Base-by-base conservation (phyloP, 2,797 vertebrate genomes). In the Hephaestus fuliginosus region DNA sequence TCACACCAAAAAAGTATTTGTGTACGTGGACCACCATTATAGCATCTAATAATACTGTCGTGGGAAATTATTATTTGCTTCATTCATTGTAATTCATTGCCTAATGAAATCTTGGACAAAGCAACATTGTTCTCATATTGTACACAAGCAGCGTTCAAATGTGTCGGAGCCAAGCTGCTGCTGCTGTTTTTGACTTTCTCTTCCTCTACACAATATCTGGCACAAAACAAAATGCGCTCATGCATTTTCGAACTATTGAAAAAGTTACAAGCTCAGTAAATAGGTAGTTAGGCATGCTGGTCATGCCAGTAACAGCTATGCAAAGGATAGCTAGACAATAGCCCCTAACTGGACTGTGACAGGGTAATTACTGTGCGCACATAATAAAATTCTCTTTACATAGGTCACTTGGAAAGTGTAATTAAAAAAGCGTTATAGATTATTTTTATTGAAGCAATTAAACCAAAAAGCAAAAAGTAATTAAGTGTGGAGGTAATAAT, bases 361-460 rank as follows among this genome's bases (percentile, higher is more conserved):
- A 97, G 96, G 96, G 96, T 99, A 98, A 98, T 99, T 99, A 99
- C 96, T 95, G 96, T 95, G 95, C 94, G 94, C 96, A 97, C 96
- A 96, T 98, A 98, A 98, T 97, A 96, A 98, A 98, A 97, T 96
- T 96, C 96, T 96, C 96, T 97, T 96, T 96, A 96, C 97, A 97
- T 96, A 98, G 97, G 98, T 98, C 98, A 98, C 94, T 96, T 95
- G 95, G 96, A 97, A 97, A 97, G 96, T 97, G 96, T 98, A 99
- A 99, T 99, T 98, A 98, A 98, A 98, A 98, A 97, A 97, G 96
- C 96, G 96, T 98, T 98, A 98, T 97, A 97, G 96, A 97, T 96
- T 96, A 97, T 96, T 97, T 98, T 97, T 97, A 98, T 98, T 97
- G 97, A 97, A 95, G 97, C 97, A 97, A 99, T 99, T 98, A 98